Base-by-base conservation (phyloP, 1,140 invertebrate genomes). In the Drosophila busckii region DNA sequence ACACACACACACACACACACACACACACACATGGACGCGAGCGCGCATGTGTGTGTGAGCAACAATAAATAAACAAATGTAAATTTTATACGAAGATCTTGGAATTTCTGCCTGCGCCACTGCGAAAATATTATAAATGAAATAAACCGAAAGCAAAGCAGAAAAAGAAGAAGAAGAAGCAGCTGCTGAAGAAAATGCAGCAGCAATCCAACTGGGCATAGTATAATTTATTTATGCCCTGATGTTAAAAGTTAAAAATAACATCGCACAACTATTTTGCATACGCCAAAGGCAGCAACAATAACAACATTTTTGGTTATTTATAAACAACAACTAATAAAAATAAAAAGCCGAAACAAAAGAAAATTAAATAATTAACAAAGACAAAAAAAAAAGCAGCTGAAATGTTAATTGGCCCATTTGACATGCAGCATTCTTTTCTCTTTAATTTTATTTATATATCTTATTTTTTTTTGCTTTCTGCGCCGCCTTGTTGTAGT, bases 351-450 rank as follows among this genome's bases (percentile, higher is more conserved):
- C n/a, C n/a, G 12, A 35, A 28, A 32, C 17, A 37, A 37, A 52
- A 40, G 35, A 31, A 58, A 52, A 59, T 42, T 38, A 49, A 55
- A 63, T n/a, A n/a, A n/a, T n/a, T n/a, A 67, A 52, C 29, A 67
- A 70, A 67, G 59, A 41, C 62, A 48, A 44, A 49, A 75, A 69
- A 80, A 68, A 82, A 82, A n/a, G n/a, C n/a, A n/a, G n/a, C 70
- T 83, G 56, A 82, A 82, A 82, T 82, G 75, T 83, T 82, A 82
- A 82, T 82, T 82, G 75, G 76, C 76, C 69, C 75, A 82, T 83
- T 82, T 82, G 75, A 82, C 75, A 75, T 82, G 75, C 65, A 70
- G 75, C 75, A 75, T 82, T 82, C 66, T 70, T 73, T 58, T 16
- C 23, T 6, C 6, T 45, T 20, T 34, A 9, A 22, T 15, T 25